phyloP scores from a whole-genome alignment of 1,140 invertebrate genomes.

The Pissodes strobi region DNA sequence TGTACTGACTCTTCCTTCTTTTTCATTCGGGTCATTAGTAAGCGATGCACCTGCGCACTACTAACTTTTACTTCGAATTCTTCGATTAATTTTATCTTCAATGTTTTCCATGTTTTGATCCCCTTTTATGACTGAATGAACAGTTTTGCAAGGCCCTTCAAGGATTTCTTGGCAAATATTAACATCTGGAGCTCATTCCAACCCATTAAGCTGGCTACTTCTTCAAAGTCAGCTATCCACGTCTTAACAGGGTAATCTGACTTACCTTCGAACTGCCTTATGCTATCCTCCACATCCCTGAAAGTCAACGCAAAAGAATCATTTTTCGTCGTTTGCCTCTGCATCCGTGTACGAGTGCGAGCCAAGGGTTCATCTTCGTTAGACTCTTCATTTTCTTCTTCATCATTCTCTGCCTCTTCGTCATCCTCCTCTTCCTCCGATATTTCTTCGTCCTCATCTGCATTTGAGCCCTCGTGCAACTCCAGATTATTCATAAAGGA shows the following conservation, averaged over 20 bases:
- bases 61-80: slow-evolving; percentile 11
- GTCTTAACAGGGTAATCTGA: slow-evolving; percentile 24
- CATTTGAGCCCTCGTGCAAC: too few species aligned
- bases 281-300: slow-evolving; percentile 37
- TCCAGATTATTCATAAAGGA: not conserved
- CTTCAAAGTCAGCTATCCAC: slow-evolving; percentile 44
- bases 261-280: slow-evolving; percentile 34
- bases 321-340: too few species aligned
- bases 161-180: slow-evolving; percentile 39
- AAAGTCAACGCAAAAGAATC: too few species aligned
- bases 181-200: slow-evolving; percentile 43
- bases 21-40: not conserved
- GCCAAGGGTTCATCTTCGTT: too few species aligned
- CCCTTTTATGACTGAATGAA: slow-evolving; percentile 28
- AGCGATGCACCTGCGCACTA: not conserved
- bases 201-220: slow-evolving; percentile 26
- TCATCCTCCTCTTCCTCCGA: too few species aligned
- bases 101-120: not conserved
- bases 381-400: too few species aligned
- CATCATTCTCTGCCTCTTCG: too few species aligned
- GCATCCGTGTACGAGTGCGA: too few species aligned
- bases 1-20: slow-evolving; percentile 15
- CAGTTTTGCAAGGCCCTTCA: slow-evolving; percentile 36
- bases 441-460: too few species aligned
- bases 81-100: slow-evolving; percentile 1